Evolutionary conservation across 2,888 invertebrate genomes (phyloP), one percentile per base, ranked within the genome.

Genomic region (Morinoia aosen): DNA sequence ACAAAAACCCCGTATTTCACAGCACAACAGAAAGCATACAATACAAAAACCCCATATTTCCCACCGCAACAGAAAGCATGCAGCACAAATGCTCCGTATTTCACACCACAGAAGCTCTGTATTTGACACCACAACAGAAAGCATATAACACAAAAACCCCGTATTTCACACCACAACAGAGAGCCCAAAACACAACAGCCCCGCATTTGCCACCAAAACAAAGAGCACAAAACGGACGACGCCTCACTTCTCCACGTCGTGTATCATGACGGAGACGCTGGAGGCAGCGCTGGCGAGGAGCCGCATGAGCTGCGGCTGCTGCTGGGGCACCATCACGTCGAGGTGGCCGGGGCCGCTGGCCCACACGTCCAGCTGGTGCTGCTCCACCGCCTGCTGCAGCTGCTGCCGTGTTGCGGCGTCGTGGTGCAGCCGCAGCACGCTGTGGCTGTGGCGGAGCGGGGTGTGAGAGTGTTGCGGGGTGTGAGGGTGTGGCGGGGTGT

Each of bases 271-370:
- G 10, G 93, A 57, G 93, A 57, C 33, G 25, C 16, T 93, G 33
- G 93, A 3, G 58, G n/a, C 93, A 12, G 57, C 57, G 58, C 57
- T 93, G 93, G 57, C 11, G 93, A 57, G 93, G 25, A 93, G 12
- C 12, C 5, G 56, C 25, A 93, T 57, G n/a, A 57, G 33, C 40
- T 93, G 7, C 57, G 33, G 40, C 19, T 57, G 40, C 19, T 57
- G 93, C n/a, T 93, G 56, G 93, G 93, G 93, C 56, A 93, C 33
- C 93, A 93, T 93, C 25, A 93, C 93, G 58, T 93, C 93, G 25
- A 93, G 19, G 57, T 93, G 93, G 57, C 93, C 93, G 11, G 56
- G 56, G 33, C 7, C 57, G 25, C 48, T 33, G 48, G 57, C 93
- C 93, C 93, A 93, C 57, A 93, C 58, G 58, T 93, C 93, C 93